Base-by-base conservation (phyloP, 1,140 invertebrate species). In the Ridgeia piscesae region DNA sequence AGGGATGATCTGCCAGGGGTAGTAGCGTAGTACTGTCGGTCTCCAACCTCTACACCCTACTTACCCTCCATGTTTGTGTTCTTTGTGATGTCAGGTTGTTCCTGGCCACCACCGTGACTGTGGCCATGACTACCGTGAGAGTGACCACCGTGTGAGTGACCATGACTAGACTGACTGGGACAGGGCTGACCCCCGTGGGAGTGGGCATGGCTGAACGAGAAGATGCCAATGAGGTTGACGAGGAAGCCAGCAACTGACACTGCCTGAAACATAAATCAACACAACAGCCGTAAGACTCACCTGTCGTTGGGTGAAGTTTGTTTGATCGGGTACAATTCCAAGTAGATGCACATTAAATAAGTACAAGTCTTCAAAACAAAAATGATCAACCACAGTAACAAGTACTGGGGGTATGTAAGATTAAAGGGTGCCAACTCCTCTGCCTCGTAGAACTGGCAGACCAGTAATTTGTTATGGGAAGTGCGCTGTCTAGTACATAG, bases 181-280 rank as follows among this genome's bases (percentile, higher is more conserved):
- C 91, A 93, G 93, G 94, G 93, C 31, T 94, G 94, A 93, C 96
- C 95, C 4, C 95, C 94, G 94, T 96, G 96, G 1, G 96, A 96
- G 94, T 98, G 97, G 4, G 97, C 97, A 94, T 98, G 98, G 17
- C 98, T 98, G 96, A 99, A 99, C 33, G 98, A 98, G 96, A 99
- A 99, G 93, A 99, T 99, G 92, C 99, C 99, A 88, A 99, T 97
- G 93, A 99, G 96, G 96, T 99, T 99, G 0, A 99, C 99, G 91
- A 99, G 93, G 89, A 99, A 97, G 0, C 99, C 99, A 48, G 99
- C 94, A 0, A 99, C 97, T 14, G 98, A 99, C 0, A 99, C 98
- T 11, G 99, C 96, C 96, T 96, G 94, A 42, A 96, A 33, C 35
- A 90, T 21, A 17, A 9, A 77, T 27, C 58, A 77, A 77, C 58